A percentile compares a stretch with the other conserved stretches of the same genome.
Conservation (phyloP, 2,113 vertebrate genomes). For the Bubo blakistoni region DNA sequence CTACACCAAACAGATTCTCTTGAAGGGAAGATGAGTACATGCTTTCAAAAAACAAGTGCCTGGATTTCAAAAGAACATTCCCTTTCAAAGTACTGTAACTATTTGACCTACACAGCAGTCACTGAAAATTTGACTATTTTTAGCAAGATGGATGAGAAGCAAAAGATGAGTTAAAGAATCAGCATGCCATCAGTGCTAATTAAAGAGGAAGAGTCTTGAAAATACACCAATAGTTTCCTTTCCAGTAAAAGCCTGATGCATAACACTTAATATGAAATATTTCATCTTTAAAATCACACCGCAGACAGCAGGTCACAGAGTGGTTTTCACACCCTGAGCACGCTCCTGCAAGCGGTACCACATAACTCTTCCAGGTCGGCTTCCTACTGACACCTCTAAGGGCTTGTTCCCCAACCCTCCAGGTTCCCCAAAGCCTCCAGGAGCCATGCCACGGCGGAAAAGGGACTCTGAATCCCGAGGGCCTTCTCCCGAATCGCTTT, state of each 20-base stretch:
- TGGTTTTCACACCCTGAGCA: background rate
- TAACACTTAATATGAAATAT: fast-evolving
- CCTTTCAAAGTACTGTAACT: background rate
- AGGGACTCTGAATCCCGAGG: background rate
- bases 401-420: background rate
- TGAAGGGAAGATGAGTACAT: fast-evolving
- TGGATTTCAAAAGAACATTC: background rate
- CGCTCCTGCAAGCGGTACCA: background rate
- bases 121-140: background rate
- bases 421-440: background rate
- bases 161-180: background rate
- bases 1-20: background rate
- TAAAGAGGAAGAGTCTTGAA: background rate
- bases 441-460: background rate
- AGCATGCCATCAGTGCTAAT: background rate
- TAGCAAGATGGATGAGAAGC: background rate
- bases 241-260: background rate
- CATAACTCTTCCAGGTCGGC: background rate
- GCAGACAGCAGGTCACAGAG: background rate
- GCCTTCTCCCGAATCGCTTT: background rate
- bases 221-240: background rate
- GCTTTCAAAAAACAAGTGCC: background rate
- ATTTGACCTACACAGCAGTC: background rate
- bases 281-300: background rate
- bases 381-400: background rate